Base-by-base conservation (phyloP, 2,113 vertebrate genomes). In the Tragelaphus buxtoni region DNA sequence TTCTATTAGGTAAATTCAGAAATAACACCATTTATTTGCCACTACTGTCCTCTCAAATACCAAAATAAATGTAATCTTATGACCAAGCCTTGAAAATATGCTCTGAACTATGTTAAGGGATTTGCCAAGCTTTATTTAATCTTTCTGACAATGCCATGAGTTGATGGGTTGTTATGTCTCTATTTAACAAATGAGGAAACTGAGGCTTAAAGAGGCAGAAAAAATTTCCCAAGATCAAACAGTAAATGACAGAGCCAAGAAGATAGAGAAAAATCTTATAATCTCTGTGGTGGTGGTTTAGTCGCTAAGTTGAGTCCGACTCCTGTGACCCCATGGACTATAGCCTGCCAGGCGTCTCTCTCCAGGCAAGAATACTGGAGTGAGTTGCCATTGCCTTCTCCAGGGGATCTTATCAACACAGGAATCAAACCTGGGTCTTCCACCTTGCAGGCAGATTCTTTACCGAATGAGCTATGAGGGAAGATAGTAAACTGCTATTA, bases 131-230 rank as follows among this genome's bases (percentile, higher is more conserved):
- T 95, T 88, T 30, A 77, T 53, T 49, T 83, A 51, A 32, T 39
- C 51, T 13, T 90, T 56, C 56, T 65, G n/a, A 51, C 35, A 72
- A 85, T 4, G 3, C n/a, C 45, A 30, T 55, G 42, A 87, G 17
- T 35, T 83, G 53, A 4, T 51, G 49, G 30, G 9, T 39, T 65
- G 30, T 88, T 39, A 53, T 76, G 20, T 58, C 7, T 88, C 49
- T 56, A 26, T 47, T 80, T 91, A 42, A 90, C 22, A 63, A 93
- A 86, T 65, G 56, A 92, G 7, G 53, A 94, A 93, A 93, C 89
- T 56, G n/a, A 89, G 16, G 17, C 47, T 74, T 42, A 30, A 24
- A 83, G 32, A 89, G 9, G 20, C 3, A 65, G 61, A 65, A 86
- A 51, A 79, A 95, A 61, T 82, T 65, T 35, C 35, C 39, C 47